Conservation (phyloP, 2,888 invertebrate species). For the Iselma pallidipennis region DNA sequence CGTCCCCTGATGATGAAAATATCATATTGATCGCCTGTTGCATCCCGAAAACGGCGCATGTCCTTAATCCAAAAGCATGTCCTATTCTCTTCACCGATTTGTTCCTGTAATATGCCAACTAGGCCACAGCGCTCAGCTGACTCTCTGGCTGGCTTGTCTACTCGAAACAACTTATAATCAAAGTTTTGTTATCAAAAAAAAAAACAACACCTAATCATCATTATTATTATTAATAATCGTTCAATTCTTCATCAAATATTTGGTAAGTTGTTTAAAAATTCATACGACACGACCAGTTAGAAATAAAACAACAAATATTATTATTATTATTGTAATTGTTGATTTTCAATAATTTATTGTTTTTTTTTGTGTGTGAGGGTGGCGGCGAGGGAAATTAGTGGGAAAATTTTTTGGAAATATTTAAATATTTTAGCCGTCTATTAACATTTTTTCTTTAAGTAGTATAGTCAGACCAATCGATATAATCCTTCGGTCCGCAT, state of each 20-base stretch:
- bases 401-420: too few species aligned
- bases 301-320: too few species aligned
- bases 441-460: slow-evolving; percentile 26
- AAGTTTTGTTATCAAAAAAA: too few species aligned
- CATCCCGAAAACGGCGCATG: slow-evolving; percentile 39
- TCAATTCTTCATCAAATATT: background rate
- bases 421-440: too few species aligned
- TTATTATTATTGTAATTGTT: too few species aligned
- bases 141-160: slow-evolving; percentile 15
- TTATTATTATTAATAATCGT: too few species aligned
- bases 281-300: background rate
- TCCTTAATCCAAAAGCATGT: slow-evolving; percentile 40
- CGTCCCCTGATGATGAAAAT: too few species aligned
- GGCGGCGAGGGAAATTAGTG: too few species aligned
- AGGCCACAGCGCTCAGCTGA: slow-evolving; percentile 33
- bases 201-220: too few species aligned
- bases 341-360: too few species aligned
- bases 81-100: slow-evolving; percentile 43
- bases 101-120: slow-evolving; percentile 31
- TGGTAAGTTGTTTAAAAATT: background rate
- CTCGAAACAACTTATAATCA: too few species aligned
- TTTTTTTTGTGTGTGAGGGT: too few species aligned
- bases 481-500: slow-evolving; percentile 27
- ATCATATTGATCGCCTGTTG: slow-evolving; percentile 54
- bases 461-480: slow-evolving; percentile 21